Base-by-base conservation (phyloP, 2,113 vertebrate genomes). In the Litocranius walleri region DNA sequence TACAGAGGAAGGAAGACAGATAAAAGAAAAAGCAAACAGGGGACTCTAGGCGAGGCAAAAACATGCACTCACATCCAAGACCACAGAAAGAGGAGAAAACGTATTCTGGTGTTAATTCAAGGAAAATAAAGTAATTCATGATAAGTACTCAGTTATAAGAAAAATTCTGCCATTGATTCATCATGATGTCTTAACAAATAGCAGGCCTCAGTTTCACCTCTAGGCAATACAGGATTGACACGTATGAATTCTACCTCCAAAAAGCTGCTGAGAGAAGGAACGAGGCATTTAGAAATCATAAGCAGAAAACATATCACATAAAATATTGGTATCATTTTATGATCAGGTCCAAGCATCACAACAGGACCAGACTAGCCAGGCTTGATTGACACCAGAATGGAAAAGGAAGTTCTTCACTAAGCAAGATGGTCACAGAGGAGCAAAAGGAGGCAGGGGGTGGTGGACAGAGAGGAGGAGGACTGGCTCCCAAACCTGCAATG, bases 401-500 rank as follows among this genome's bases (percentile, higher is more conserved):
- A 94, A 97, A 98, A 98, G 95, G 87, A 97, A 95, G 88, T 90
- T 97, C 95, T 97, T 93, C 98, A 97, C 78, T 96, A 91, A 97
- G 97, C 96, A 97, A 87, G 91, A 88, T 97, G 96, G 98, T 82
- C 82, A 94, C 95, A 97, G 96, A 98, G 97, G 97, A 71, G 25
- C 86, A 86, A 62, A 36, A 88, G 83, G 33, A 96, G 88, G 89
- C 94, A 54, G 94, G 29, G 33, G 36, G 54, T n/a, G 78, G 50
- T 29, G 71, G 50, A 71, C 36, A 90, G 62, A 67, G 61, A 83
- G 88, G 64, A 81, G 12, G 36, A 54, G 90, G 87, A 98, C 99
- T 97, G 99, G 94, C 97, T 98, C 98, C 97, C 99, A 99, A 99
- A 99, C 99, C 99, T 99, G 99, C 99, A 96, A 99, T 99, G 67